These are phyloP conservation scores for Artibeus lituratus DNA, from an alignment of 2,797 vertebrate genomes.

Conservation along the genomic window DNA sequence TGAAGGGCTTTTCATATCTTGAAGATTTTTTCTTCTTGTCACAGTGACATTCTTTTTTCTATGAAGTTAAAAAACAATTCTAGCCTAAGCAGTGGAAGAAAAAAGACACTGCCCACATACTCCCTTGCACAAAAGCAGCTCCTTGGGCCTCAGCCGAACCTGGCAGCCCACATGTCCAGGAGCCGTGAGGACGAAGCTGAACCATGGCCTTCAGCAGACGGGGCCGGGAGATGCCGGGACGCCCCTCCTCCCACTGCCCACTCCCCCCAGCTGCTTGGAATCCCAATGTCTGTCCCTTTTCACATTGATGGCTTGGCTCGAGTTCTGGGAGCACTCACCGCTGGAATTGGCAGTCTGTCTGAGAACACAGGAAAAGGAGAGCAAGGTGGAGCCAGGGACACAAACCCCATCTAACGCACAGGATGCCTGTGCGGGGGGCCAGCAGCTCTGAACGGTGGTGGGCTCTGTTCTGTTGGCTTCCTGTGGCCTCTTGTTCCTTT, in stretches of 20 bases:
- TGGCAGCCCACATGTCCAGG: neutral
- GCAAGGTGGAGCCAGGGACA: conserved; percentile 62
- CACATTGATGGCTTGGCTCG: conserved; percentile 36
- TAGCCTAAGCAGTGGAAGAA: neutral
- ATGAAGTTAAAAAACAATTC: neutral
- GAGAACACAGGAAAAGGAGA: conserved; percentile 72
- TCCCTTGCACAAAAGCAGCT: neutral
- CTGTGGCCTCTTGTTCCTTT: conserved; percentile 60
- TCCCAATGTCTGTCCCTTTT: conserved; percentile 39
- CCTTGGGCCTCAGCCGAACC: neutral
- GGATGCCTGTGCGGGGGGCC: conserved; percentile 73
- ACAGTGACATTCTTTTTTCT: neutral
- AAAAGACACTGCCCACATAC: neutral
- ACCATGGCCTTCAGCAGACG: neutral
- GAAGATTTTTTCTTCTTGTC: conserved; percentile 27
- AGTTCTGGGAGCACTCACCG: conserved; percentile 20
- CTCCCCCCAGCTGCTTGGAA: neutral
- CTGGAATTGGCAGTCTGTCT: conserved; percentile 58
- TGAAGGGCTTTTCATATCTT: neutral
- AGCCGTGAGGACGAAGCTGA: neutral
- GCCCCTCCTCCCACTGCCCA: neutral
- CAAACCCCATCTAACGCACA: conserved; percentile 47
- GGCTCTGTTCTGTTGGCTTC: conserved; percentile 75
- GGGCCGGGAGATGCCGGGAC: neutral
- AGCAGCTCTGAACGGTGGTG: neutral